These are phyloP conservation scores for Tragelaphus scriptus DNA, from an alignment of 2,113 vertebrate genomes.

Conservation along the genomic window DNA sequence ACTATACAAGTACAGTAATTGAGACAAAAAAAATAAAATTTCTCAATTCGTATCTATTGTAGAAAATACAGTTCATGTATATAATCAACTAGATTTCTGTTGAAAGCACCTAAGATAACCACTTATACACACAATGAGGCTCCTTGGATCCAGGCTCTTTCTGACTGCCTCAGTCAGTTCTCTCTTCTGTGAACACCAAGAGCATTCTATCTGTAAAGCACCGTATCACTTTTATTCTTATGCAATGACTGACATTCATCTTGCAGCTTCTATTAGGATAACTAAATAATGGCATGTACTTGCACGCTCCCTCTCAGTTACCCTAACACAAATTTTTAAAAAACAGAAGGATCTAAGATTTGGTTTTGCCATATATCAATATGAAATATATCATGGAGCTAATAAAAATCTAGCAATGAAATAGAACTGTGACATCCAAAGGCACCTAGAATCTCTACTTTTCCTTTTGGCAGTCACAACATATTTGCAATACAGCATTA, in stretches of 20 bases:
- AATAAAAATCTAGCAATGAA: conserved; percentile 25
- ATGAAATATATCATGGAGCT: neutral
- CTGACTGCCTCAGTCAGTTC: neutral
- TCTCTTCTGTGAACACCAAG: neutral
- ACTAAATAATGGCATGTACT: neutral
- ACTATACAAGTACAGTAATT: neutral
- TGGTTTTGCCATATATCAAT: neutral
- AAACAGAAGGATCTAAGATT: neutral
- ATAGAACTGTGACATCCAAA: neutral
- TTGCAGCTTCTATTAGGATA: neutral
- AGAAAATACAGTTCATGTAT: neutral
- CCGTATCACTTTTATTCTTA: neutral
- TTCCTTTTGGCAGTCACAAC: neutral
- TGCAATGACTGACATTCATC: neutral
- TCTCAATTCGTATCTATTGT: neutral
- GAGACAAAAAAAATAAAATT: neutral
- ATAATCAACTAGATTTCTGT: neutral
- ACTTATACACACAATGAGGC: neutral
- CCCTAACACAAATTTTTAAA: neutral
- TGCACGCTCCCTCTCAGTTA: neutral
- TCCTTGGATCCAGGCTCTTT: neutral
- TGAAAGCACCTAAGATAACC: neutral
- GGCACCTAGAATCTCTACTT: neutral
- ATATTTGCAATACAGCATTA: neutral
- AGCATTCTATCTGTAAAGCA: neutral